phyloP scores from a whole-genome alignment of 2,888 invertebrate species.

The Macaria liturata region DNA sequence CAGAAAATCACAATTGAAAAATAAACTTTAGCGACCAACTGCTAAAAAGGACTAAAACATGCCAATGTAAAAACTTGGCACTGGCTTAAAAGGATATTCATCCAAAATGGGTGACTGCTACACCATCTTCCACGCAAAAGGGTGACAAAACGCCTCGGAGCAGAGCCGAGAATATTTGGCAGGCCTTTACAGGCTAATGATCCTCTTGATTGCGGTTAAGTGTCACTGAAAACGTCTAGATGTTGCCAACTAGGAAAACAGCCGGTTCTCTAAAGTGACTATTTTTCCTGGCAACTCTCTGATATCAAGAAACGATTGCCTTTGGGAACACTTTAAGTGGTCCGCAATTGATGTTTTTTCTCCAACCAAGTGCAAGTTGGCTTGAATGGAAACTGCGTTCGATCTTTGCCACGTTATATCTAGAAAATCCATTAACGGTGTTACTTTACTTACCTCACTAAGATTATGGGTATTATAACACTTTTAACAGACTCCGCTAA shows the following conservation, averaged over 20 bases:
- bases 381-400: constrained; percentile 17
- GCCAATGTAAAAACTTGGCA: constrained; percentile 58
- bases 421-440: constrained; percentile 14
- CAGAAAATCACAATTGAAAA: too few relatives aligned
- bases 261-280: constrained; percentile 74
- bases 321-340: constrained; percentile 69
- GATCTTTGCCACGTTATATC: constrained; percentile 17
- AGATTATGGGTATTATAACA: constrained; percentile 9
- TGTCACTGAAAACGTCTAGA: constrained; percentile 78
- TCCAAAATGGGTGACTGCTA: constrained; percentile 72
- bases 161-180: constrained; percentile 79
- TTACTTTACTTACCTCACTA: constrained; percentile 11
- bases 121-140: constrained; percentile 68
- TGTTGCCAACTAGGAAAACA: constrained; percentile 81
- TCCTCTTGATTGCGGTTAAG: constrained; percentile 81
- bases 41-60: constrained; percentile 34
- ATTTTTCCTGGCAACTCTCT: constrained; percentile 75
- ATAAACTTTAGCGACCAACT: too few relatives aligned
- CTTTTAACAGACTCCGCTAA: constrained; percentile 1
- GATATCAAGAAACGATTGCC: constrained; percentile 77
- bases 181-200: constrained; percentile 80
- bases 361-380: constrained; percentile 14
- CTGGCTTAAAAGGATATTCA: constrained; percentile 46
- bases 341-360: constrained; percentile 55
- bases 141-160: constrained; percentile 70